Evolutionary conservation across 2,113 vertebrate species (phyloP), one percentile per base, ranked within the genome.

Genomic region (Platysternon megacephalum): DNA sequence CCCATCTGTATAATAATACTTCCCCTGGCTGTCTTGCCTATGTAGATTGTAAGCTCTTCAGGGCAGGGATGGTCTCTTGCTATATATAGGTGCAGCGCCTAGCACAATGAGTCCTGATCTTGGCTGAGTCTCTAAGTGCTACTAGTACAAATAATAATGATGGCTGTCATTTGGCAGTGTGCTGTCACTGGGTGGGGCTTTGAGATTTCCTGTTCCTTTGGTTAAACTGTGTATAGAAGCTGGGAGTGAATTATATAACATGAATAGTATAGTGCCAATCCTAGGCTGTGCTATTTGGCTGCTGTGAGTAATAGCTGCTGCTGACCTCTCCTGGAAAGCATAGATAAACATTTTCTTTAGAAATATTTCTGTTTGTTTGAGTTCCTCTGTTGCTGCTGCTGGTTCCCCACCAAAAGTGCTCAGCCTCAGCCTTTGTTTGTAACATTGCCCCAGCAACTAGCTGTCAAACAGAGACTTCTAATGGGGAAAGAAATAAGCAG

Each of bases 311-410:
- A 93, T n/a, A 86, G 93, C 95, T 96, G 85, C 42, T 96, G 95
- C 95, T 96, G 97, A 96, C 93, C 91, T 94, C 95, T 96, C 68
- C 76, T 93, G 94, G 96, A 96, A 94, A 90, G 29, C 53, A 89
- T n/a, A 52, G 84, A 85, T 22, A 91, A 96, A 52, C 12, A 58
- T 90, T 91, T 88, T 39, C 48, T 87, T 44, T 44, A 84, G 55
- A 85, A 93, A 84, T 3, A 11, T 81, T 93, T 86, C 2, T 0
- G 72, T 96, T 96, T 94, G 22, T 0, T 91, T 46, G 24, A 46
- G 74, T 94, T 95, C 68, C 44, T 56, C 6, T 2, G 16, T 78
- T 39, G n/a, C n/a, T 51, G 51, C n/a, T 93, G 58, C 21, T 55
- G 39, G 21, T 53, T 95, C 32, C 19, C 3, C 5, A 3, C 5